Percentiles rank a stretch among this genome's conserved stretches.
Evolutionary conservation across 2,113 vertebrate genomes (phyloP).

Genomic region (Pionites leucogaster): DNA sequence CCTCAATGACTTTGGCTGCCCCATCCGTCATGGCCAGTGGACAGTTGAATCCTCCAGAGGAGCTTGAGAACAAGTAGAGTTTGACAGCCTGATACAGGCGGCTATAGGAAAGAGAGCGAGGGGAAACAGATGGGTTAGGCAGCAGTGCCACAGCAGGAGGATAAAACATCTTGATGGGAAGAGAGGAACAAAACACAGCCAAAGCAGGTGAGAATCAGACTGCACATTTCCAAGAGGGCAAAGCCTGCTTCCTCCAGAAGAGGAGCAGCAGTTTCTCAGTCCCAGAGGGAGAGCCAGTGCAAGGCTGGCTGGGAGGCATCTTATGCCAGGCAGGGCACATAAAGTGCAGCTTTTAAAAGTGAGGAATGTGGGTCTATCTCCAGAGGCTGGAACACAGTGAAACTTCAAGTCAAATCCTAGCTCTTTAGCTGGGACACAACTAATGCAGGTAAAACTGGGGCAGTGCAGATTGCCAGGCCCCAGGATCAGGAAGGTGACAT

Average conservation of each 20-base stretch:
- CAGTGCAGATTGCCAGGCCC: not conserved
- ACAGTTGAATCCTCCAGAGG: conserved; percentile 79
- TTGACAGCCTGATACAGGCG: conserved; percentile 86
- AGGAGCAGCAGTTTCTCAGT: not conserved
- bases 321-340: not conserved
- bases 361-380: not conserved
- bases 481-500: not conserved
- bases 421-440: not conserved
- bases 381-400: not conserved
- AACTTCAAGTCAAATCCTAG: not conserved
- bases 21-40: conserved; percentile 90
- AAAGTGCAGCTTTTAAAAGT: not conserved
- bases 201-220: not conserved
- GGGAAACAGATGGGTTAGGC: not conserved
- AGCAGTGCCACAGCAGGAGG: not conserved
- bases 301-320: not conserved
- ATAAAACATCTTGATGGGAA: not conserved
- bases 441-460: not conserved
- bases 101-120: conserved; percentile 57
- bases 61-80: conserved; percentile 81
- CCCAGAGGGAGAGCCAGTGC: not conserved
- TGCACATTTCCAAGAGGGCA: not conserved
- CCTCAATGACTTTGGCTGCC: conserved; percentile 89
- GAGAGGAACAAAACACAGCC: not conserved
- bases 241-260: not conserved